Evolutionary conservation across 2,113 vertebrate species (phyloP).

Genomic region (Sprattus sprattus): DNA sequence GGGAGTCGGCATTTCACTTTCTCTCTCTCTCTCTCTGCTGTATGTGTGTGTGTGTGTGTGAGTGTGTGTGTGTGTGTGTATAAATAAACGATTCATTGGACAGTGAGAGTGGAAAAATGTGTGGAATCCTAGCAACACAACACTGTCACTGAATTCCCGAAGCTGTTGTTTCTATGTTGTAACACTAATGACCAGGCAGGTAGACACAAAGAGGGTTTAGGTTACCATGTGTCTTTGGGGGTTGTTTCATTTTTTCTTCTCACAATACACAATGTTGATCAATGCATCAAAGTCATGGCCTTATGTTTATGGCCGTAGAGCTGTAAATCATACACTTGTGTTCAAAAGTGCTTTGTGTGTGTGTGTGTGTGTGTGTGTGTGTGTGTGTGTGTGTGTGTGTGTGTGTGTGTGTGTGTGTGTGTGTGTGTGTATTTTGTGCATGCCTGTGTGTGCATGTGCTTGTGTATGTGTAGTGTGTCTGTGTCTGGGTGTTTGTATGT

Average conservation of each 20-base stretch:
- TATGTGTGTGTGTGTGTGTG: background rate
- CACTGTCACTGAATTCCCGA: background rate
- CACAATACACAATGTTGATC: background rate
- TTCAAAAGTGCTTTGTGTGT: background rate
- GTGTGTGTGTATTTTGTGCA: background rate
- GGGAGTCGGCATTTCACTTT: background rate
- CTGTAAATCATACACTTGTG: background rate
- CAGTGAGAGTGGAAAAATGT: background rate
- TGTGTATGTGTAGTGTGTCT: background rate
- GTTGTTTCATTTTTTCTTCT: background rate
- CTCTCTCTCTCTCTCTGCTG: background rate
- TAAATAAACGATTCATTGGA: no score
- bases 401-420: background rate
- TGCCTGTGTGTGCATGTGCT: conserved; percentile 7
- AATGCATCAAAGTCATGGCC: background rate
- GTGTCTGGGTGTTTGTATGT: background rate
- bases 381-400: background rate
- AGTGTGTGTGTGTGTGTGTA: background rate
- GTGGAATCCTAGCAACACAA: background rate
- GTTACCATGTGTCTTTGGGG: background rate
- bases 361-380: background rate
- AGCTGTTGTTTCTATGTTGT: background rate
- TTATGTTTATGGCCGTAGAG: background rate
- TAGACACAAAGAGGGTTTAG: background rate
- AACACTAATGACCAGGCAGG: background rate